A percentile compares a stretch with the other conserved stretches of the same genome.
Evolutionary conservation across 2,797 vertebrate species (phyloP).

Genomic region (Danio aesculapii): DNA sequence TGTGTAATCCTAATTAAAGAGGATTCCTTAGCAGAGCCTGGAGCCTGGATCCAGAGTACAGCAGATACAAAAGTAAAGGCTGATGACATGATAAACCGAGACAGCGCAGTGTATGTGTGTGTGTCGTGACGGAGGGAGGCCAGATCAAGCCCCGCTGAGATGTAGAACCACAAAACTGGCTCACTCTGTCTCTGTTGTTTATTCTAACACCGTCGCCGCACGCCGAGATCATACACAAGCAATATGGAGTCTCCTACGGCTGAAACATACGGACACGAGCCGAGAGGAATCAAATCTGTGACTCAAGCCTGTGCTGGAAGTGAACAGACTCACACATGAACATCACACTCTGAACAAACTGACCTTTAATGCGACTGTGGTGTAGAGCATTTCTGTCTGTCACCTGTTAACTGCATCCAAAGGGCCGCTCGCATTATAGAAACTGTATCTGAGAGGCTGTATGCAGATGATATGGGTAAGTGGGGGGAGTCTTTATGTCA

Average conservation of each 20-base stretch:
- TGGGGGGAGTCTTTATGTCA: neutral
- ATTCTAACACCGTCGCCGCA: conserved; percentile 60
- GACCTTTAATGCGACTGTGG: conserved; percentile 1
- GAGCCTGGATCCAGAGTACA: conserved; percentile 42
- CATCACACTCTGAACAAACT: conserved; percentile 12
- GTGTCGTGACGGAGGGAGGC: conserved; percentile 41
- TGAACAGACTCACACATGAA: conserved; percentile 4
- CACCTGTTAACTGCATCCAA: neutral
- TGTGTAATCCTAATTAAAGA: conserved; percentile 61
- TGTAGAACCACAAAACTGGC: conserved; percentile 51
- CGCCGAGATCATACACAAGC: conserved; percentile 62
- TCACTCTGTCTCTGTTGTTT: conserved; percentile 61
- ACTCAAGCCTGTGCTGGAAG: conserved; percentile 37
- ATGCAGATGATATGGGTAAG: conserved; percentile 22
- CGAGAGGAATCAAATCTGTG: conserved; percentile 43
- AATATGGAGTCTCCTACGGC: conserved; percentile 66
- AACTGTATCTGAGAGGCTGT: neutral
- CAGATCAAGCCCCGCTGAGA: conserved; percentile 56
- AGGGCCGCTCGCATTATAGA: neutral
- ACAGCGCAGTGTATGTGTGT: conserved; percentile 34
- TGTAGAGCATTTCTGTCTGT: neutral
- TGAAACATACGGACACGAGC: conserved; percentile 62
- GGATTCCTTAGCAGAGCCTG: conserved; percentile 51
- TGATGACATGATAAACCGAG: conserved; percentile 59
- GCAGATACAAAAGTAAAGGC: conserved; percentile 42